phyloP scores from a whole-genome alignment of 2,888 invertebrate species.

The Auanema freiburgensis region DNA sequence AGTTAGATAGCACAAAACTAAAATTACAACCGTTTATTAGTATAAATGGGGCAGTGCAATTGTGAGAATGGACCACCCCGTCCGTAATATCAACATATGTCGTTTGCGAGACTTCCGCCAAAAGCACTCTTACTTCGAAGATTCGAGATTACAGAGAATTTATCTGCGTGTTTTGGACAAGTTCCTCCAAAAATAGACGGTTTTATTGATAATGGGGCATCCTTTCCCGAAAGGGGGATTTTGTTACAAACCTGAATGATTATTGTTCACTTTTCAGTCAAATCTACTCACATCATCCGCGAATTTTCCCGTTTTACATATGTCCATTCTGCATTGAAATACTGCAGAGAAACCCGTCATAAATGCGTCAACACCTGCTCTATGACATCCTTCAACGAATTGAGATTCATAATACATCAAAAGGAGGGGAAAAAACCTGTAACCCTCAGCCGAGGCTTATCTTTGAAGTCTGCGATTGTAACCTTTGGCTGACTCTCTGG shows the following conservation, averaged over 20 bases:
- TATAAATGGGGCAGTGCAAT: too few species aligned
- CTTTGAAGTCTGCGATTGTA: not conserved
- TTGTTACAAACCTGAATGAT: conserved; percentile 13
- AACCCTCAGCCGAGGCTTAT: conserved; percentile 7
- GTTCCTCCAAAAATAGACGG: not conserved
- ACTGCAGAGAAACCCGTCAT: conserved; percentile 58
- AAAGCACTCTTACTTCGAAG: not conserved
- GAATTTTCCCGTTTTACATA: conserved; percentile 8
- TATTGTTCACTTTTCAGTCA: not conserved
- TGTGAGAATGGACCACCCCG: not conserved
- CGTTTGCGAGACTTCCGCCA: not conserved
- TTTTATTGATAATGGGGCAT: conserved; percentile 7
- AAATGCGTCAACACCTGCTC: conserved; percentile 59
- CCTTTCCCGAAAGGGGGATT: conserved; percentile 17
- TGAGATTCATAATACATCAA: not conserved
- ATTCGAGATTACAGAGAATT: conserved; percentile 1
- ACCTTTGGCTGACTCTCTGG: not conserved
- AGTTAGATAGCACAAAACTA: too few species aligned
- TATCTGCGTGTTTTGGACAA: not conserved
- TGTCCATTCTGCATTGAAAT: conserved; percentile 37
- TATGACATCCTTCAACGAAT: conserved; percentile 40
- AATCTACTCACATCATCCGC: conserved; percentile 4
- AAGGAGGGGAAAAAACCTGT: conserved; percentile 1
- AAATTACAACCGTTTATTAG: too few species aligned
- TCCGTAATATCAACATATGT: not conserved